Conservation (phyloP, 2,888 invertebrate species). For the Ophioninae sp. region DNA sequence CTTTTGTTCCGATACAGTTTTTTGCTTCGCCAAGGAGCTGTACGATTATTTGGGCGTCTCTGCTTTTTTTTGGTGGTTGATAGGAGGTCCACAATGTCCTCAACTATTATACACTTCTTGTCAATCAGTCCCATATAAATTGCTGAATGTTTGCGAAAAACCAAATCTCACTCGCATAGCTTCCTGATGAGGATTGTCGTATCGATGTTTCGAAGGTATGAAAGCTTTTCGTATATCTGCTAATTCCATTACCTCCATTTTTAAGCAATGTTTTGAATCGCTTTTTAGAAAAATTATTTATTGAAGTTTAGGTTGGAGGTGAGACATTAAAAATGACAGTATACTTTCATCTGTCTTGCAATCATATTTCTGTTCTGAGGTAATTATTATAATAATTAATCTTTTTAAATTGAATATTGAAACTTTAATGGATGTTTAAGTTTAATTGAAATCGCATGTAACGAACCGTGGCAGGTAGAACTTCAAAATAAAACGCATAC, state of each 20-base stretch:
- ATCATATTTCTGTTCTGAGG: background rate
- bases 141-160: background rate
- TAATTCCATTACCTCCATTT: slow-evolving; percentile 62
- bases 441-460: too few species aligned
- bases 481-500: slow-evolving; percentile 17
- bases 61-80: slow-evolving; percentile 34
- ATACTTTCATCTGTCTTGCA: slow-evolving; percentile 38
- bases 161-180: slow-evolving; percentile 52
- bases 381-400: background rate
- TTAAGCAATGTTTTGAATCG: background rate
- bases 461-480: background rate
- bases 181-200: slow-evolving; percentile 53
- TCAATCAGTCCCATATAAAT: background rate
- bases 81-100: slow-evolving; percentile 47
- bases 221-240: slow-evolving; percentile 57
- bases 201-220: slow-evolving; percentile 57
- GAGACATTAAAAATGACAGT: slow-evolving; percentile 27
- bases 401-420: background rate
- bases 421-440: background rate
- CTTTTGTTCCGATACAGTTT: slow-evolving; percentile 26
- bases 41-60: slow-evolving; percentile 44
- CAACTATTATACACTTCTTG: slow-evolving; percentile 23
- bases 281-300: background rate
- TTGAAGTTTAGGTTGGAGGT: background rate
- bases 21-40: slow-evolving; percentile 47